These are phyloP conservation scores for Triplophysa yarkandensis DNA, from an alignment of 2,797 vertebrate genomes.

Conservation along the genomic window DNA sequence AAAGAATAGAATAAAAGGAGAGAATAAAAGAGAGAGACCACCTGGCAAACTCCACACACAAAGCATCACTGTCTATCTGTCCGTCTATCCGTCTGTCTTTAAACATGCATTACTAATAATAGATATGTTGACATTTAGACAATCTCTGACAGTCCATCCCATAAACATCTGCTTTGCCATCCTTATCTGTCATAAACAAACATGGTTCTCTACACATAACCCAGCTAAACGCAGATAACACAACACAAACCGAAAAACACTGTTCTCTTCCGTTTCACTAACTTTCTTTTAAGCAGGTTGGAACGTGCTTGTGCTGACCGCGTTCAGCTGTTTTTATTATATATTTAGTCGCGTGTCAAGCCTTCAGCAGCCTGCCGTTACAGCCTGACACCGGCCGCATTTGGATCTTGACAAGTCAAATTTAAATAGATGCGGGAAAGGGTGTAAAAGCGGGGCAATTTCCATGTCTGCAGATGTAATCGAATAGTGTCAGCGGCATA, in stretches of 20 bases:
- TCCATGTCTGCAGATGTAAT: conserved; percentile 64
- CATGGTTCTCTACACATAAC: background rate
- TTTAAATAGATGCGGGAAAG: conserved; percentile 67
- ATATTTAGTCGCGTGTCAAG: conserved; percentile 69
- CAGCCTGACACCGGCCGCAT: conserved; percentile 71
- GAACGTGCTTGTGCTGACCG: conserved; percentile 66
- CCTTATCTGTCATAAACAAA: conserved; percentile 2
- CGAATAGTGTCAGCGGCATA: conserved; percentile 63
- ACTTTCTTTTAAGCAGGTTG: conserved; percentile 44
- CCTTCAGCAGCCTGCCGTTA: conserved; percentile 54
- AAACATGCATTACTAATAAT: conserved; percentile 21
- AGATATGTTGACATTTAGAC: conserved; percentile 4
- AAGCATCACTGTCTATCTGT: conserved; percentile 4
- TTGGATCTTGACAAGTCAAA: conserved; percentile 69
- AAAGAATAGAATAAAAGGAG: no score
- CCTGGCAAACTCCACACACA: background rate
- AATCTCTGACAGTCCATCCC: background rate
- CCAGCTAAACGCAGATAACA: conserved; percentile 7
- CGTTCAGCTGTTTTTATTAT: conserved; percentile 58
- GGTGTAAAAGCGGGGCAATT: conserved; percentile 60
- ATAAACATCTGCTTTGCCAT: conserved; percentile 27
- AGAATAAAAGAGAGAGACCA: conserved; percentile 16
- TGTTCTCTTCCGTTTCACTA: conserved; percentile 53
- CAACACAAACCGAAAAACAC: conserved; percentile 59
- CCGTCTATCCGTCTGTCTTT: background rate